These are phyloP conservation scores for Urocyon cinereoargenteus DNA, from an alignment of 2,797 vertebrate species.

Conservation along the genomic window DNA sequence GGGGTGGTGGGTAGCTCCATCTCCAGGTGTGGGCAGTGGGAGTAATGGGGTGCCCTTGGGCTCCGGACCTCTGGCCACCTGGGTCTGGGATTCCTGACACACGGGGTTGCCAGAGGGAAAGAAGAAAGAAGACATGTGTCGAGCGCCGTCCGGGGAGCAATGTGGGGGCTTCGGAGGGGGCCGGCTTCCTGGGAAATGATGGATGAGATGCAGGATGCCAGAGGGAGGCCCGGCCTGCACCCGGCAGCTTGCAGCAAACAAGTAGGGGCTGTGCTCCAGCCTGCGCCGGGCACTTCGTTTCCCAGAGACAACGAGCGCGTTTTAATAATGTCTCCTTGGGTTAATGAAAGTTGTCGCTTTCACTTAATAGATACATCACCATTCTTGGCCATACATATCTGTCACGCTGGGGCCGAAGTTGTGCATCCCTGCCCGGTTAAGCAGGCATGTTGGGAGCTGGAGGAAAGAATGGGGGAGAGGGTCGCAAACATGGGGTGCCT, in stretches of 20 bases:
- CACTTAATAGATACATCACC: constrained; percentile 79
- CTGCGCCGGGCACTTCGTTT: neutral
- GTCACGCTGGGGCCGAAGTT: constrained; percentile 33
- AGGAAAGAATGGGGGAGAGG: neutral
- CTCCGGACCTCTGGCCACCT: constrained; percentile 65
- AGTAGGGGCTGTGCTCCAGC: neutral
- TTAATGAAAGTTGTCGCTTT: constrained; percentile 85
- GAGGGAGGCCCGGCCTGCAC: neutral
- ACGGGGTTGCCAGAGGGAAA: neutral
- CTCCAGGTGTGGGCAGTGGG: constrained; percentile 71
- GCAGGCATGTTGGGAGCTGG: neutral
- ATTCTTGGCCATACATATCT: constrained; percentile 60
- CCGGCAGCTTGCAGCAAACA: neutral
- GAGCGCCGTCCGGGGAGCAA: too few species aligned
- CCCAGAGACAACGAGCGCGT: constrained; percentile 67
- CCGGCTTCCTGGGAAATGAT: neutral
- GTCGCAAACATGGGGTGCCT: fast-evolving
- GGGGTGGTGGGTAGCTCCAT: constrained; percentile 55
- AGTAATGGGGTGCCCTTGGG: constrained; percentile 53
- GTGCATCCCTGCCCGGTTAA: neutral
- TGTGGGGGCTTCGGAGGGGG: neutral
- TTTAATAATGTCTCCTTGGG: constrained; percentile 80
- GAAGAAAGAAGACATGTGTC: neutral
- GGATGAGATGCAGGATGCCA: constrained; percentile 31
- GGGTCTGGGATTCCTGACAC: constrained; percentile 50